These are phyloP conservation scores for Threskiornis aethiopicus DNA, from an alignment of 2,797 vertebrate genomes.

Conservation along the genomic window DNA sequence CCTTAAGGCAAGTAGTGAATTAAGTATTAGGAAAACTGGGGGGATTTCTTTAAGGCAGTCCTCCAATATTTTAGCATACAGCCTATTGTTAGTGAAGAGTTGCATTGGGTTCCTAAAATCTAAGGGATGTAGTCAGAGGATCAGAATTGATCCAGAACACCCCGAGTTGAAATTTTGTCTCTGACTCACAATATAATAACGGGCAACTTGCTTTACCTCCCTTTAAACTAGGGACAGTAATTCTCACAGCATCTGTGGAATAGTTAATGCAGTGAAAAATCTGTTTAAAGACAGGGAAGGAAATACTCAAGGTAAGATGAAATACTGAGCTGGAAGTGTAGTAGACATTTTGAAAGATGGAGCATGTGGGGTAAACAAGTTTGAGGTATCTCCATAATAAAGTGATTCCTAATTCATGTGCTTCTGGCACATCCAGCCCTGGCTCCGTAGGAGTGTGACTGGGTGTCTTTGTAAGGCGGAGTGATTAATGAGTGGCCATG, in stretches of 20 bases:
- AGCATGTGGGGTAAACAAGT: slow-evolving; percentile 19
- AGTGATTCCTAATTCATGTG: slow-evolving; percentile 39
- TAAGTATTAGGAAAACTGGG: background rate
- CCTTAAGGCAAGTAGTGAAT: background rate
- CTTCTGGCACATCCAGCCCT: slow-evolving; percentile 14
- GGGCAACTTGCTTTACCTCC: background rate
- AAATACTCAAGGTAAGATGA: slow-evolving; percentile 8
- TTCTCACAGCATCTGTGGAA: background rate
- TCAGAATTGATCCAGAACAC: background rate
- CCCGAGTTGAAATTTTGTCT: background rate
- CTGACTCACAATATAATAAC: background rate
- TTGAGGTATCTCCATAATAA: slow-evolving; percentile 50
- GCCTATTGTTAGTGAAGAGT: background rate
- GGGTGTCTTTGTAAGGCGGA: background rate
- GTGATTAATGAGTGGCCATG: slow-evolving; percentile 28
- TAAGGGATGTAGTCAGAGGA: background rate
- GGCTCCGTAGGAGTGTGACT: background rate
- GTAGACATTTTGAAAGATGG: slow-evolving; percentile 36
- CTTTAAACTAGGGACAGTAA: background rate
- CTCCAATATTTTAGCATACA: background rate
- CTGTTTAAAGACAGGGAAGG: background rate
- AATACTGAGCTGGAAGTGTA: background rate
- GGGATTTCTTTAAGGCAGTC: background rate
- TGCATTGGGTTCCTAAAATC: background rate
- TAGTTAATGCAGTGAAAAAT: slow-evolving; percentile 16